phyloP scores from a whole-genome alignment of 2,888 invertebrate species.

The Nyleta sp. region DNA sequence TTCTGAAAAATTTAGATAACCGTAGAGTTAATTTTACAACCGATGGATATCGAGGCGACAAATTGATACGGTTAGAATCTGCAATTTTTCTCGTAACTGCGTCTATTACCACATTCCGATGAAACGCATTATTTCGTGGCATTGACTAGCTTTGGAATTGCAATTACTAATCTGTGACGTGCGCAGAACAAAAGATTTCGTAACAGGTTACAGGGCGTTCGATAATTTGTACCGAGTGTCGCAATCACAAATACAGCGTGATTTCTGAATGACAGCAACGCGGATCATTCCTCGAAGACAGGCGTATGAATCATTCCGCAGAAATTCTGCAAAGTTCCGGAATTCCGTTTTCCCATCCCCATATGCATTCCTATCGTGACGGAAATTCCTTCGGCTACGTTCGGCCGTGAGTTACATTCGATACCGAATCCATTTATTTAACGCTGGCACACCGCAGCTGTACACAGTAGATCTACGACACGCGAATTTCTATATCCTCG shows the following conservation, averaged over 20 bases:
- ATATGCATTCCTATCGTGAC: slow-evolving; percentile 65
- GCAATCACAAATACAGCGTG: slow-evolving; percentile 38
- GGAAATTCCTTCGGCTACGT: slow-evolving; percentile 64
- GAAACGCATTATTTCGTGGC: too few species aligned
- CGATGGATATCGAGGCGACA: too few species aligned
- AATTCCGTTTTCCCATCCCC: slow-evolving; percentile 62
- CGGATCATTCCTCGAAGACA: slow-evolving; percentile 47
- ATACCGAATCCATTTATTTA: slow-evolving; percentile 67
- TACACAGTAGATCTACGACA: slow-evolving; percentile 61
- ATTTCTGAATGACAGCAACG: slow-evolving; percentile 51
- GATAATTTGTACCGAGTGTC: slow-evolving; percentile 29
- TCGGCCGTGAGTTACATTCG: slow-evolving; percentile 66
- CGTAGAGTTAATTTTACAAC: too few species aligned
- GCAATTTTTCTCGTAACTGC: too few species aligned
- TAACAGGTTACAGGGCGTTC: slow-evolving; percentile 18
- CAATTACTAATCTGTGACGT: slow-evolving; percentile 14
- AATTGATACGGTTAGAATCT: too few species aligned
- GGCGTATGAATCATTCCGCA: slow-evolving; percentile 61
- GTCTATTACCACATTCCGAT: too few species aligned
- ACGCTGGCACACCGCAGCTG: slow-evolving; percentile 61
- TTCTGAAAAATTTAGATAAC: too few species aligned
- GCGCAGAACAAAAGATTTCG: slow-evolving; percentile 19
- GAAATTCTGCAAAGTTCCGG: slow-evolving; percentile 64
- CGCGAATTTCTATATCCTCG: slow-evolving; percentile 64
- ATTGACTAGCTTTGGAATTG: too few species aligned